phyloP scores from a whole-genome alignment of 2,797 vertebrate species.

The Hyperoplus lanceolatus region DNA sequence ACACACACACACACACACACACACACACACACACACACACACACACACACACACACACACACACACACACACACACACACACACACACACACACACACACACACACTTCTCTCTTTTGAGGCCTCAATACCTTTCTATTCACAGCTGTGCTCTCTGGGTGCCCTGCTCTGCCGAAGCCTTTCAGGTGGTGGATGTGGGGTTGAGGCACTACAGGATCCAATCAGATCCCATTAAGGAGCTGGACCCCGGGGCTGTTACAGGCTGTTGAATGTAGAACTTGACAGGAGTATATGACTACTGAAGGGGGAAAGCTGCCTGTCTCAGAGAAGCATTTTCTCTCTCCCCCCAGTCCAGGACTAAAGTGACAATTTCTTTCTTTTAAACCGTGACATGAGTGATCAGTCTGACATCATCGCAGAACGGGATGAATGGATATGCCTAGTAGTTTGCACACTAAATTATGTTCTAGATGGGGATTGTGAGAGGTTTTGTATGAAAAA shows the following conservation, averaged over 20 bases:
- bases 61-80: constrained; percentile 42
- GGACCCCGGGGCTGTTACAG: constrained; percentile 19
- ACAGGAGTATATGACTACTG: constrained; percentile 27
- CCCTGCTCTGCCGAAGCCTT: constrained; percentile 51
- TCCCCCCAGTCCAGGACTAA: constrained; percentile 11
- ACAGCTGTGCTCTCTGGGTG: constrained; percentile 47
- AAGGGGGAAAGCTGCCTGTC: constrained; percentile 30
- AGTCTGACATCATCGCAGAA: constrained; percentile 40
- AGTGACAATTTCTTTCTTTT: constrained; percentile 34
- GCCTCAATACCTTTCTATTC: constrained; percentile 63
- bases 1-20: constrained; percentile 30
- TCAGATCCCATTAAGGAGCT: constrained; percentile 57
- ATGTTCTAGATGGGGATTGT: neutral
- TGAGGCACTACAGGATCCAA: constrained; percentile 48
- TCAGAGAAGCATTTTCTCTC: neutral
- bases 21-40: constrained; percentile 45
- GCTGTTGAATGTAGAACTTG: constrained; percentile 49
- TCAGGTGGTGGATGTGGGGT: constrained; percentile 53
- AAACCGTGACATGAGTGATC: constrained; percentile 31
- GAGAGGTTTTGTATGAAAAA: neutral
- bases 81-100: constrained; percentile 34
- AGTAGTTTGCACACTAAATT: constrained; percentile 41
- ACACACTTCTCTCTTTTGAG: constrained; percentile 32
- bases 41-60: constrained; percentile 42
- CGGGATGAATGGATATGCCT: constrained; percentile 39